These are phyloP conservation scores for Spisula subtruncata DNA, from an alignment of 2,888 invertebrate species.

Conservation along the genomic window DNA sequence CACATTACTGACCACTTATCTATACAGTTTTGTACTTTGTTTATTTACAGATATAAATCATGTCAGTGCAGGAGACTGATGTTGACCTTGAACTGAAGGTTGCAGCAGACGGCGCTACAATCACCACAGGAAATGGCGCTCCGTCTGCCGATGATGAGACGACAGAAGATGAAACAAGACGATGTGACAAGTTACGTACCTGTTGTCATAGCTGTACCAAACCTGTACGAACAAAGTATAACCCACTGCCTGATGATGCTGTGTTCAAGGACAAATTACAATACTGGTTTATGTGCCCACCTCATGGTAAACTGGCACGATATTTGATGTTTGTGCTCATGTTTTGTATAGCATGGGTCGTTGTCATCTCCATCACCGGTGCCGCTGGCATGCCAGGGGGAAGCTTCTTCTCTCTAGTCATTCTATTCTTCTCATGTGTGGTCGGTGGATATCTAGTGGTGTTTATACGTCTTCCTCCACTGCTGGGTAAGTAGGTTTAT, in stretches of 20 bases:
- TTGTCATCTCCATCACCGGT: constrained; percentile 80
- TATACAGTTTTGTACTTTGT: neutral
- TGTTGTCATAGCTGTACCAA: constrained; percentile 70
- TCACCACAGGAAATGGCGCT: neutral
- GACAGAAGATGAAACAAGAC: constrained; percentile 35
- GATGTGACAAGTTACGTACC: constrained; percentile 69
- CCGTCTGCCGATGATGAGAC: neutral
- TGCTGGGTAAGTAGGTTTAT: constrained; percentile 79
- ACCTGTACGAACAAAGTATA: constrained; percentile 78
- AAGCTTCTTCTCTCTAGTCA: constrained; percentile 83
- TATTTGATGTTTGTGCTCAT: constrained; percentile 77
- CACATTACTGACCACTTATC: too few species aligned
- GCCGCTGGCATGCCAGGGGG: constrained; percentile 84
- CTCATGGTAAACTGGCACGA: constrained; percentile 88
- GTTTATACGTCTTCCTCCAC: constrained; percentile 82
- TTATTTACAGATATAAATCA: constrained; percentile 37
- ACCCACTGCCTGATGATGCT: constrained; percentile 79
- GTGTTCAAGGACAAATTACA: constrained; percentile 71
- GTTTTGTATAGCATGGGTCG: constrained; percentile 77
- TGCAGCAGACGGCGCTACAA: neutral
- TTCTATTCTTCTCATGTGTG: constrained; percentile 83
- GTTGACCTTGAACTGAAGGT: constrained; percentile 35
- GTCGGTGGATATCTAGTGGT: constrained; percentile 82
- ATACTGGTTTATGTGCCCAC: constrained; percentile 84
- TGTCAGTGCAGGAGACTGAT: constrained; percentile 30